Base-by-base conservation (phyloP, 2,888 invertebrate genomes). In the Pollenia angustigena region DNA sequence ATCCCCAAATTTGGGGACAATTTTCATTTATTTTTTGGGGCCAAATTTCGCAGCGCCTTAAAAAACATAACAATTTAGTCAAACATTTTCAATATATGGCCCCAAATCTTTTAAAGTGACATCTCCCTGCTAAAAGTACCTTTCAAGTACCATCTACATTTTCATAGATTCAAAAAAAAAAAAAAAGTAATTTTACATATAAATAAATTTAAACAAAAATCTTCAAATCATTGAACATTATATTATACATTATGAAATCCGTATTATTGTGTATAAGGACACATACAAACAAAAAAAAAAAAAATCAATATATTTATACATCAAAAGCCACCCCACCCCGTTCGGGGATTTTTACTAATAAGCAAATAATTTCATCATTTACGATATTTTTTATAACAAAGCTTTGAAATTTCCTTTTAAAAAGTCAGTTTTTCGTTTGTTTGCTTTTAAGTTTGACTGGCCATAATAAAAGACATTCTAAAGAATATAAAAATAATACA, bases 141-240 rank as follows among this genome's bases (percentile, higher is more conserved):
- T 32, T 32, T 32, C 32, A 32, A 32, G 32, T 32, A 32, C 32
- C 32, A 32, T 6, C 1, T 6, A 32, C 32, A 32, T 32, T 32
- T 4, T 32, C 32, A 6, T 32, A 32, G 6, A 6, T 32, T 6
- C 0, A 32, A 32, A 4, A 32, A 32, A 32, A 32, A 64, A 64
- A n/a, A n/a, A n/a, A n/a, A n/a, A n/a, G n/a, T n/a, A n/a, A n/a
- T n/a, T n/a, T 40, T 1, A 71, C 14, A 56, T 68, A 66, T 44
- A 50, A 56, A 16, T 48, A 66, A 60, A 79, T 32, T 32, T 0
- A 60, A 60, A 16, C 23, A 80, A 75, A 75, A 64, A 80, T 52
- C 80, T 76, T 62, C 66, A 85, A 76, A 75, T 85, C 75, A 75
- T 85, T 81, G 85, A 85, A 81, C 80, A 76, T 23, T 23, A 64